These are phyloP conservation scores for Lepus timidus DNA, from an alignment of 2,113 vertebrate species.

Conservation along the genomic window DNA sequence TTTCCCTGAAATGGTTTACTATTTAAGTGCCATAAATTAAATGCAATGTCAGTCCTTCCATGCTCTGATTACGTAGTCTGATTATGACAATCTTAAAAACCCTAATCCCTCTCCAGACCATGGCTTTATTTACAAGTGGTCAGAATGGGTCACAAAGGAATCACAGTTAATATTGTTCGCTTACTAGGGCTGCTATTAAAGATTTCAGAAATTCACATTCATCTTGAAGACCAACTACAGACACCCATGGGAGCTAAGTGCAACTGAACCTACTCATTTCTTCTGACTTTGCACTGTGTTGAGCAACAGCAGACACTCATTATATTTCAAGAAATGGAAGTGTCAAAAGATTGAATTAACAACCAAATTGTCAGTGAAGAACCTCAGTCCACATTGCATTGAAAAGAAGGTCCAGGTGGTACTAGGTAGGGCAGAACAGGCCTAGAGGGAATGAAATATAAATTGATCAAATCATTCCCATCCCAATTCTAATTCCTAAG, in stretches of 20 bases:
- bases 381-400: constrained; percentile 3
- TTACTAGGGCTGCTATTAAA: constrained; percentile 7
- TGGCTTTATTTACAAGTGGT: background rate
- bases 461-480: constrained; percentile 28
- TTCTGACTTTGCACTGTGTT: constrained; percentile 25
- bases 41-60: background rate
- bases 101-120: background rate
- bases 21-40: background rate
- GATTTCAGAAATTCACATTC: constrained; percentile 33
- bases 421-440: background rate
- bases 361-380: constrained; percentile 15
- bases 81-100: constrained; percentile 46
- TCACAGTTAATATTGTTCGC: constrained; percentile 1
- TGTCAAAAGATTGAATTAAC: constrained; percentile 44
- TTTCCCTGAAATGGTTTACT: constrained; percentile 53
- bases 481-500: background rate
- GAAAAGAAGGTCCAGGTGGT: constrained; percentile 33
- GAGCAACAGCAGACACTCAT: constrained; percentile 22
- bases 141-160: constrained; percentile 36
- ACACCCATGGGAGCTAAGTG: background rate
- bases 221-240: constrained; percentile 3
- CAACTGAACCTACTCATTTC: constrained; percentile 41
- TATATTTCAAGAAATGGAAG: constrained; percentile 6
- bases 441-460: constrained; percentile 23
- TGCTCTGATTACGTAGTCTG: background rate